Evolutionary conservation across 2,113 vertebrate species (phyloP).

Genomic region (Sceloporus tristichus): DNA sequence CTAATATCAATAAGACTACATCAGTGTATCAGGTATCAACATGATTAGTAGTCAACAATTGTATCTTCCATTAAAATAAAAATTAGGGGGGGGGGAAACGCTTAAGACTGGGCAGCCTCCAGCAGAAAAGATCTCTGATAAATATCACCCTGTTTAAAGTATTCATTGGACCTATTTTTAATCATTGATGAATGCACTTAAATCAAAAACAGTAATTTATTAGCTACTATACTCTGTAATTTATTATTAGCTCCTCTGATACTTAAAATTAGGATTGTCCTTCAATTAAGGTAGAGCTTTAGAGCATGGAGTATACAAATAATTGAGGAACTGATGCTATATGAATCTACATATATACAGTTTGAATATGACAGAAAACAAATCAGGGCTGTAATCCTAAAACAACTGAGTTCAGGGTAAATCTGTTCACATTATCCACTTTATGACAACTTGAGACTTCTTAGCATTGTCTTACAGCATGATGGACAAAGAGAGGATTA

Average conservation of each 20-base stretch:
- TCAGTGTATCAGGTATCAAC: background rate
- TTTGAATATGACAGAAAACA: background rate
- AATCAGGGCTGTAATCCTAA: background rate
- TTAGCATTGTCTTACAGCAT: background rate
- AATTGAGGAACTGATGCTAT: background rate
- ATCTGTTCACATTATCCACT: background rate
- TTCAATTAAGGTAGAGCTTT: background rate
- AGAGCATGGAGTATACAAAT: background rate
- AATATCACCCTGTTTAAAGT: background rate
- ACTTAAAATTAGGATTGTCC: background rate
- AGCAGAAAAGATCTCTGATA: slow-evolving; percentile 5
- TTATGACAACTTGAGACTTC: no score
- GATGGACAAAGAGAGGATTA: background rate
- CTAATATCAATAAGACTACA: background rate
- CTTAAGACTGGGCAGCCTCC: background rate
- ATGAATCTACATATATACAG: background rate
- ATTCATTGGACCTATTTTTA: background rate
- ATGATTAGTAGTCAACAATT: background rate
- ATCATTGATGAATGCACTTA: background rate
- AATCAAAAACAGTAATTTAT: background rate
- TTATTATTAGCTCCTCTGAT: background rate
- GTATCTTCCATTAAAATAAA: background rate
- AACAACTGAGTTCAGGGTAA: background rate
- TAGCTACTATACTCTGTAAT: background rate
- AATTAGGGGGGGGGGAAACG: background rate